Base-by-base conservation (phyloP, 2,797 vertebrate species). In the Anguilla anguilla region DNA sequence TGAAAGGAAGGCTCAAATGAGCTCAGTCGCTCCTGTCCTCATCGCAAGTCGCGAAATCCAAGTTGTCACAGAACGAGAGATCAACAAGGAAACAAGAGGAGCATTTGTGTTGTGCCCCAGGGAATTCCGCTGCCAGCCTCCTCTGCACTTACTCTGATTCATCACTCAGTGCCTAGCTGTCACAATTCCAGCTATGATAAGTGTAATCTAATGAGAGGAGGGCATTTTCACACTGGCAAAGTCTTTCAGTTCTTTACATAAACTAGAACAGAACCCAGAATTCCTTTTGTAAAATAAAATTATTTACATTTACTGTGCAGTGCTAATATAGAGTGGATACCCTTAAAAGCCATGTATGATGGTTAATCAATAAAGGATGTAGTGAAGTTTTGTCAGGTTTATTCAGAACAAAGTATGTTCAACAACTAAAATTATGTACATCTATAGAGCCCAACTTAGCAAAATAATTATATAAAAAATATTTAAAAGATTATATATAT, bases 11-110 rank as follows among this genome's bases (percentile, higher is more conserved):
- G 92, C 91, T 96, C 92, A 95, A 94, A 96, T 94, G 92, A 96
- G 94, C 91, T 94, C 92, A 93, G 94, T 84, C 87, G 86, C 87
- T 88, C 77, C 87, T 94, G 94, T 95, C 90, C 92, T 94, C 91
- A 93, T 90, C 93, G 94, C 88, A 87, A 94, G 93, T 91, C 87
- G 28, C 90, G 92, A 95, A 95, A 95, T 93, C 93, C 92, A 94
- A 94, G 94, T 94, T 95, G 95, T 96, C 96, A 96, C 94, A 95
- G 92, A 91, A 92, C 89, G 93, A 94, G 93, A 93, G 94, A 95
- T 96, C 94, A 96, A 94, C 95, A 94, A 91, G 91, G 92, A 93
- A 95, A 95, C 92, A 93, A 95, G 93, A 94, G 93, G 93, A 95
- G 94, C 93, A 84, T 91, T 94, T 28, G 86, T 93, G 94, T 87